phyloP scores from a whole-genome alignment of 1,140 invertebrate species.

The Drosophila quadrilineata region DNA sequence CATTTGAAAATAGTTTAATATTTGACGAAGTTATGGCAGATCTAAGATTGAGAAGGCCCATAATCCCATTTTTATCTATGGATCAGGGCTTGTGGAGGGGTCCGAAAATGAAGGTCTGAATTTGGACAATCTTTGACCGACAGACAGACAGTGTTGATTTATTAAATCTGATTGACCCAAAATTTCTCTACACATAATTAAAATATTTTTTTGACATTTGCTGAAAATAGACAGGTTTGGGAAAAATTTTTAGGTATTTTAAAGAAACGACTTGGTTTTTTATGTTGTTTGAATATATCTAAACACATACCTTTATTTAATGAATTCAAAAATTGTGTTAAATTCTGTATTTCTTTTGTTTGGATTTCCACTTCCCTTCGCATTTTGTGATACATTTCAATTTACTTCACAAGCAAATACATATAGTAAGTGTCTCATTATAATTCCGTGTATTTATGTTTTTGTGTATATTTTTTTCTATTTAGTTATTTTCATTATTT shows the following conservation, averaged over 20 bases:
- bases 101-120: too few species aligned
- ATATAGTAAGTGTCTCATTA: constrained; percentile 43
- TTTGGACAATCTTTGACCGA: too few species aligned
- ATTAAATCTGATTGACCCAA: too few species aligned
- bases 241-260: too few species aligned
- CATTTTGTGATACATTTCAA: constrained; percentile 59
- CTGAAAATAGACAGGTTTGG: too few species aligned
- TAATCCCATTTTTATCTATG: too few species aligned
- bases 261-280: constrained; percentile 14
- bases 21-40: too few species aligned
- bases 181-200: neutral
- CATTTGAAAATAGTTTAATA: too few species aligned
- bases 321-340: constrained; percentile 80
- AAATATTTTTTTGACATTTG: neutral
- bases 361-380: constrained; percentile 23
- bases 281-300: constrained; percentile 73
- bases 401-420: constrained; percentile 53
- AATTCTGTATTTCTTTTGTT: constrained; percentile 65
- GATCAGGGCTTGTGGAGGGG: too few species aligned
- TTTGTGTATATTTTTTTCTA: constrained; percentile 28
- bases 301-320: constrained; percentile 80
- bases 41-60: too few species aligned
- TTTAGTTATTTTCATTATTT: constrained; percentile 27
- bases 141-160: too few species aligned
- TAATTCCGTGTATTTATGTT: constrained; percentile 36